Evolutionary conservation across 1,140 invertebrate species (phyloP), one percentile per base, ranked within the genome.

Genomic region (Globodera rostochiensis): DNA sequence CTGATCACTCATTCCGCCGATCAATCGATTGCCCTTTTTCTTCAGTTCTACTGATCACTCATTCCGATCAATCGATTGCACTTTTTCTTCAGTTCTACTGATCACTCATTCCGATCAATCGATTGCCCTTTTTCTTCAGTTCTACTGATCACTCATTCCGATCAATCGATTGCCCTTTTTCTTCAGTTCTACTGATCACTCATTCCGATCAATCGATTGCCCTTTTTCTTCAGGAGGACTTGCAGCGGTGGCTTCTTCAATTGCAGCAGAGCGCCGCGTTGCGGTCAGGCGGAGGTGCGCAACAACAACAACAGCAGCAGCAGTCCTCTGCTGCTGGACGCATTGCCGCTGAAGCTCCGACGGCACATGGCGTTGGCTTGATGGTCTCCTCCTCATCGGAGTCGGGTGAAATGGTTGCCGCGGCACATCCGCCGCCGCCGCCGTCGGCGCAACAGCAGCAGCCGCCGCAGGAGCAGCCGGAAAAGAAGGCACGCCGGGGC

Each of bases 191-290:
- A 7, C 6, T 64, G 57, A 13, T 19, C 57, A 19, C 0, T 19
- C 19, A 1, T 6, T 19, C 13, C 0, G 57, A 19, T 64, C 57
- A 4, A 64, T 13, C 19, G 11, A 64, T 19, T 36, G 36, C 36
- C 36, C 36, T 36, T 36, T 36, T 36, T 77, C 86, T 88, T 21
- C 69, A 88, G 86, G 88, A 89, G 19, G 88, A 89, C 80, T 79
- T 89, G 74, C 71, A 88, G 21, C 64, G 81, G 79, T 89, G 88
- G 88, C 79, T 89, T n/a, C 73, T 64, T 25, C 88, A 89, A 49
- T 67, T 89, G 45, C 86, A 88, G 67, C 36, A 79, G 21, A 85
- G 57, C 19, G 77, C 71, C 57, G 57, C 57, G 13, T 64, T 15
- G 11, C 57, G 57, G 21, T 36, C 79, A 7, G 60, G 79, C 67